A percentile compares a stretch with the other conserved stretches of the same genome.
Conservation (phyloP, 1,140 invertebrate species). For the Aphelinus atriplicis region DNA sequence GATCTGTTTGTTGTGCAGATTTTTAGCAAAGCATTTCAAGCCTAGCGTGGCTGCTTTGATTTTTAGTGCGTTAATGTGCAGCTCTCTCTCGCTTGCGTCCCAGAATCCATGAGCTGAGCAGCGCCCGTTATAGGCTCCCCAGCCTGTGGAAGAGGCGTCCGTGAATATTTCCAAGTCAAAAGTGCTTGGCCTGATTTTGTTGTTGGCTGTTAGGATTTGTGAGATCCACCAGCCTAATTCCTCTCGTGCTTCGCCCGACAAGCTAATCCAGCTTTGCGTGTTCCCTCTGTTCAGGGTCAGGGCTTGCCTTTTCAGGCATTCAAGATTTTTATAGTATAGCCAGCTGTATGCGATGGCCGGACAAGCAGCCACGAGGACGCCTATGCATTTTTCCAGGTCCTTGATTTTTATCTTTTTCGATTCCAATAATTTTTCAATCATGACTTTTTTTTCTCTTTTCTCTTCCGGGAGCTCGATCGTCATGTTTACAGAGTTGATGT, state of each 20-base stretch:
- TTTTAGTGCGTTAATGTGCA: constrained; percentile 57
- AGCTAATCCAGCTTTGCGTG: constrained; percentile 1
- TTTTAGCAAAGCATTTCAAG: constrained; percentile 52
- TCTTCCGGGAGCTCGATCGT: constrained; percentile 4
- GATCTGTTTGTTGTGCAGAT: constrained; percentile 48
- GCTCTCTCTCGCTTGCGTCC: constrained; percentile 40
- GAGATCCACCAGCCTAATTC: neutral
- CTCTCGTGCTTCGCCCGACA: constrained; percentile 3
- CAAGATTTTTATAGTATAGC: constrained; percentile 37
- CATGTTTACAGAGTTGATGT: constrained; percentile 12
- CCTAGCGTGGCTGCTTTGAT: constrained; percentile 50
- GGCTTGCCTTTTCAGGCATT: constrained; percentile 39
- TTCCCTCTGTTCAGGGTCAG: constrained; percentile 36
- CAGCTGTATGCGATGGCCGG: constrained; percentile 30
- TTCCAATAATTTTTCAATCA: constrained; percentile 2
- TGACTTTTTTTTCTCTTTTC: constrained; percentile 10
- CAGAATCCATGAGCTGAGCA: constrained; percentile 46
- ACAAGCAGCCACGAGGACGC: constrained; percentile 21
- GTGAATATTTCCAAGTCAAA: constrained; percentile 54
- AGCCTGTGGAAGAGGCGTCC: constrained; percentile 55
- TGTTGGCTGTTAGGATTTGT: neutral
- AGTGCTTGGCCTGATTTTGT: constrained; percentile 20
- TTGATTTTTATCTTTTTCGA: constrained; percentile 28
- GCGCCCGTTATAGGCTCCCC: constrained; percentile 50
- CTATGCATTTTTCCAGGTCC: constrained; percentile 27